A percentile compares a stretch with the other conserved stretches of the same genome.
These are phyloP conservation scores for Ooceraea biroi DNA, from an alignment of 1,140 invertebrate genomes.

Conservation along the genomic window DNA sequence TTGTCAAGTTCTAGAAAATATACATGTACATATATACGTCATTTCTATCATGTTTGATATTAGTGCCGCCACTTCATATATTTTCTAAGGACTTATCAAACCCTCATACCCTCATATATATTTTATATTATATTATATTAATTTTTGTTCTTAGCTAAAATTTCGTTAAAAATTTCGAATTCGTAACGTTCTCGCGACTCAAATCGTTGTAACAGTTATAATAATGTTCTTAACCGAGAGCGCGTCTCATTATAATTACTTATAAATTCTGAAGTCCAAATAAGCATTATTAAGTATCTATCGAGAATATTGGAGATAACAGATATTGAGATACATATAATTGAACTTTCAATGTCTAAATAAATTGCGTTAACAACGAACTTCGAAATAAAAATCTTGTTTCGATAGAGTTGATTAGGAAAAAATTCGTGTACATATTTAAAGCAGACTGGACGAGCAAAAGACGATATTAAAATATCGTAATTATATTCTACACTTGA, in stretches of 20 bases:
- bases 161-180: background rate
- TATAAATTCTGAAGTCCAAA: slow-evolving; percentile 14
- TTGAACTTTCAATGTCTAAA: slow-evolving; percentile 16
- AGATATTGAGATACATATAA: slow-evolving; percentile 37
- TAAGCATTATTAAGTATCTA: slow-evolving; percentile 22
- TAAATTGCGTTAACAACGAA: slow-evolving; percentile 20
- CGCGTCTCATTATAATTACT: slow-evolving; percentile 11
- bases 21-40: no score
- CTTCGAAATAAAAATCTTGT: background rate
- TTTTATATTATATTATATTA: slow-evolving; percentile 9
- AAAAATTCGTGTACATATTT: slow-evolving; percentile 19
- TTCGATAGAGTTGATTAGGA: background rate
- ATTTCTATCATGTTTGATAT: no score
- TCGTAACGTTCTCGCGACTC: slow-evolving; percentile 16
- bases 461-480: slow-evolving; percentile 13
- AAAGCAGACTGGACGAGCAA: slow-evolving; percentile 39
- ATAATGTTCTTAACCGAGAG: slow-evolving; percentile 15
- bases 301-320: background rate
- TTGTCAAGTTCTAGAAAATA: no score
- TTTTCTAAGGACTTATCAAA: no score
- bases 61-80: no score
- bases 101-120: slow-evolving; percentile 7
- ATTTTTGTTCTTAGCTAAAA: slow-evolving; percentile 1
- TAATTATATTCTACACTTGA: slow-evolving; percentile 9
- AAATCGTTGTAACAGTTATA: slow-evolving; percentile 24